Evolutionary conservation across 2,113 vertebrate species (phyloP).

Genomic region (Daubentonia madagascariensis): DNA sequence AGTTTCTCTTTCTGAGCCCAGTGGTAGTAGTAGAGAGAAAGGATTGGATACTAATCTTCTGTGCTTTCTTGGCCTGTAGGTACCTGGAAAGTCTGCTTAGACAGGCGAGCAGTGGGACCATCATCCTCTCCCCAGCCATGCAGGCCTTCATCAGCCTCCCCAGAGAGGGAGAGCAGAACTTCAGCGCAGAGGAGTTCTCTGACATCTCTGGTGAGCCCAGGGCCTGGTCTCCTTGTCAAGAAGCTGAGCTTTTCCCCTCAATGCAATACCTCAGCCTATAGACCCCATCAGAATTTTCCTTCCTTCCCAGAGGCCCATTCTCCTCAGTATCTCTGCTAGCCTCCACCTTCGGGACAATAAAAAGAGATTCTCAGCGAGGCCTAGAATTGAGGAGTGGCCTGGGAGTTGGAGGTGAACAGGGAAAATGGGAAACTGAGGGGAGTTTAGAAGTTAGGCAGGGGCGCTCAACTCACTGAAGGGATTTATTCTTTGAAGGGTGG

Average conservation of each 20-base stretch:
- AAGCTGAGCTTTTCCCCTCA: background rate
- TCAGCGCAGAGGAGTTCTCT: slow-evolving; percentile 93
- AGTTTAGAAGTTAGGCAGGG: background rate
- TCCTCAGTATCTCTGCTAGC: background rate
- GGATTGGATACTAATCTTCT: background rate
- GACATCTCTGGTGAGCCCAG: slow-evolving; percentile 84
- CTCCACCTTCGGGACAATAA: background rate
- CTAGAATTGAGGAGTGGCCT: background rate
- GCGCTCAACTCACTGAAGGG: background rate
- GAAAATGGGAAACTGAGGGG: background rate
- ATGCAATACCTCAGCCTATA: background rate
- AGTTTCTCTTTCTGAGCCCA: background rate
- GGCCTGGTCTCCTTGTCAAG: background rate
- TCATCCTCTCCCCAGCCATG: slow-evolving; percentile 89
- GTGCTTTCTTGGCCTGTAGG: slow-evolving; percentile 80
- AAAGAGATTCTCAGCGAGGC: background rate
- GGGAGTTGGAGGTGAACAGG: background rate
- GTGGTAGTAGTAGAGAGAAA: background rate
- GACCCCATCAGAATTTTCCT: background rate
- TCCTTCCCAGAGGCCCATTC: background rate
- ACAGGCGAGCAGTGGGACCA: slow-evolving; percentile 90
- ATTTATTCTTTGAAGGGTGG: background rate
- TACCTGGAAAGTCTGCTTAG: slow-evolving; percentile 93
- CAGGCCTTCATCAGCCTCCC: slow-evolving; percentile 89
- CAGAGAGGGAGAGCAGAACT: slow-evolving; percentile 82